These are phyloP conservation scores for Pherbina coryleti DNA, from an alignment of 2,888 invertebrate genomes.

Conservation along the genomic window DNA sequence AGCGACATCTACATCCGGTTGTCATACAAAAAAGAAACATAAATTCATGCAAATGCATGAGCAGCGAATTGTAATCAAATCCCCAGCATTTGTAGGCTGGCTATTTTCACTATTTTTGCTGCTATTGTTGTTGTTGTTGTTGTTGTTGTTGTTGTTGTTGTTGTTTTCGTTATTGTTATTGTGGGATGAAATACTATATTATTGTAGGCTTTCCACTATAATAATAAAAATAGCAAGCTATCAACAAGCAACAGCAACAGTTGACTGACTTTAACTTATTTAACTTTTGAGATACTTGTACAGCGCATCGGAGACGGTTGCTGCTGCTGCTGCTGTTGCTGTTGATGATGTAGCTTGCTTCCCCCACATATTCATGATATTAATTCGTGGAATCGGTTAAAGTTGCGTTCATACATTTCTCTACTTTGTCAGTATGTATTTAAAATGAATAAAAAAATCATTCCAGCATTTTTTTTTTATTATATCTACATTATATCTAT, in stretches of 20 bases:
- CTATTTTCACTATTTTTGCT: neutral
- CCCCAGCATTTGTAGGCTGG: neutral
- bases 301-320: conserved; percentile 1
- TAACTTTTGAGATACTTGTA: conserved; percentile 5
- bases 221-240: neutral
- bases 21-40: conserved; percentile 15
- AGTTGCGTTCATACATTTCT: conserved; percentile 16
- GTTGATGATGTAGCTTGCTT: neutral
- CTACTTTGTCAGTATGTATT: too few relatives aligned
- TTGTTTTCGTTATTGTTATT: conserved; percentile 13
- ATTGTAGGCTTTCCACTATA: neutral
- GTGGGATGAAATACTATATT: conserved; percentile 6
- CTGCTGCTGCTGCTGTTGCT: conserved; percentile 2
- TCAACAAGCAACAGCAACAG: conserved; percentile 1
- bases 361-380: neutral
- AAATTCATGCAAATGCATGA: conserved; percentile 32
- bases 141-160: conserved; percentile 12
- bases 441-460: neutral
- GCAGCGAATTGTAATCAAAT: neutral
- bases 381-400: conserved; percentile 27
- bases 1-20: conserved; percentile 26
- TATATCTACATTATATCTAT: too few relatives aligned
- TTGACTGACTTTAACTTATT: conserved; percentile 29
- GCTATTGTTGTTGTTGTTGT: neutral
- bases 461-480: too few relatives aligned